Conservation (phyloP, 2,797 vertebrate genomes). For the Halcyon badia region DNA sequence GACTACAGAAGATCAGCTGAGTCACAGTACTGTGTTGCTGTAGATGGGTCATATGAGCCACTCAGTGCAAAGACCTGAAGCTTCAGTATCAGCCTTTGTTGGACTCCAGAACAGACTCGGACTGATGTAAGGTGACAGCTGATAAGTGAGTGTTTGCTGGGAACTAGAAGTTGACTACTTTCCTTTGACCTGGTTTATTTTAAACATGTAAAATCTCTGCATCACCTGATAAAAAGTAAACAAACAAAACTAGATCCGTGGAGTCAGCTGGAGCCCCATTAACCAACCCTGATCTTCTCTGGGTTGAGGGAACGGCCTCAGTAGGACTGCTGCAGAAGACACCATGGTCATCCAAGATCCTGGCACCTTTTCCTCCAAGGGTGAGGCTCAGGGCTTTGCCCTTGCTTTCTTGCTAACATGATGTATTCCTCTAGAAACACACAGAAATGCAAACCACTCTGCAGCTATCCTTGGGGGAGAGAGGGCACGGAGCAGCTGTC, state of each 20-base stretch:
- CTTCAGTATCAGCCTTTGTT: not conserved
- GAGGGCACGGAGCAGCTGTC: not conserved
- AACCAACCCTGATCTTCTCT: not conserved
- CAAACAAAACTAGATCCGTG: too few species aligned
- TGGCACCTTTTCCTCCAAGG: not conserved
- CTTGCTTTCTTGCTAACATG: not conserved
- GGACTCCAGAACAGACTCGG: not conserved
- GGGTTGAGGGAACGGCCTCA: not conserved
- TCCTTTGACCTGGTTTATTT: not conserved
- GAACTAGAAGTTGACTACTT: not conserved
- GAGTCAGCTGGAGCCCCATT: not conserved
- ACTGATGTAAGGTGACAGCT: too few species aligned
- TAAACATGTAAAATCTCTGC: not conserved
- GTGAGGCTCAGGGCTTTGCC: not conserved
- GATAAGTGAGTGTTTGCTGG: not conserved
- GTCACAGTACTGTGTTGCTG: not conserved
- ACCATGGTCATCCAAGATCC: not conserved
- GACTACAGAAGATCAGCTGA: not conserved
- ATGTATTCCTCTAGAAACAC: not conserved
- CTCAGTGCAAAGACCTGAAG: not conserved
- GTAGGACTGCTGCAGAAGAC: not conserved
- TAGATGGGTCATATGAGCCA: not conserved
- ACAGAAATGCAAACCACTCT: not conserved
- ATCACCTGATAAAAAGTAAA: not conserved
- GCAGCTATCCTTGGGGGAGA: not conserved